Evolutionary conservation across 2,888 invertebrate genomes (phyloP).

Genomic region (Cremastobaeus sp.): DNA sequence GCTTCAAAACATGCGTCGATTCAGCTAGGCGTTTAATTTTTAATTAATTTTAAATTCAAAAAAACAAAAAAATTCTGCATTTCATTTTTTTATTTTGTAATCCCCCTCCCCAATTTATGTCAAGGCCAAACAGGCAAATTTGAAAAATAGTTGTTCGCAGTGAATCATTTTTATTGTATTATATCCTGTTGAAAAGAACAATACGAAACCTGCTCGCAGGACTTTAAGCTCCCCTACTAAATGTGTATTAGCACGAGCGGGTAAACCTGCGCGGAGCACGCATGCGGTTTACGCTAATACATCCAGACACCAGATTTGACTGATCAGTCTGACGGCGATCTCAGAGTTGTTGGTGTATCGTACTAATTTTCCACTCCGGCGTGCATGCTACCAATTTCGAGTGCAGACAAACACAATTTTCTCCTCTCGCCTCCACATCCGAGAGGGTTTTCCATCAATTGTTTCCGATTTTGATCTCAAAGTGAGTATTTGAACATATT

Average conservation of each 20-base stretch:
- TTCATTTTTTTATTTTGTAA: too few relatives aligned
- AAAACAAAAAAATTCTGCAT: too few relatives aligned
- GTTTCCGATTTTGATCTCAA: neutral
- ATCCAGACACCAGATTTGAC: conserved; percentile 70
- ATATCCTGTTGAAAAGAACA: conserved; percentile 11
- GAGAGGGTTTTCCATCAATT: conserved; percentile 6
- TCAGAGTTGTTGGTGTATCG: conserved; percentile 67
- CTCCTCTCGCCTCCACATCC: conserved; percentile 5
- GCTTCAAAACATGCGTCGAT: too few relatives aligned
- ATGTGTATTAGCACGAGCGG: conserved; percentile 37
- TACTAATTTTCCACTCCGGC: conserved; percentile 52
- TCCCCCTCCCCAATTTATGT: too few relatives aligned
- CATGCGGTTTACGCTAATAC: conserved; percentile 63
- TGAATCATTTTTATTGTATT: conserved; percentile 8
- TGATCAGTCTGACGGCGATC: conserved; percentile 73
- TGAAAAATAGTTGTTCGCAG: neutral
- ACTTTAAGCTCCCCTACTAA: conserved; percentile 41
- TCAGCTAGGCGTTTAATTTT: too few relatives aligned
- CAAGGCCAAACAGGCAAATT: too few relatives aligned
- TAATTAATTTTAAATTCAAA: too few relatives aligned
- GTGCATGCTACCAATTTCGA: conserved; percentile 36
- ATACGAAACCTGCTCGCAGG: conserved; percentile 11
- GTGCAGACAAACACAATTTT: conserved; percentile 1
- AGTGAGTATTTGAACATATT: conserved; percentile 8
- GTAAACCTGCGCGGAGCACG: conserved; percentile 37